A percentile compares a stretch with the other conserved stretches of the same genome.
Conservation (phyloP, 2,888 invertebrate genomes). For the Ennomos erosarius region DNA sequence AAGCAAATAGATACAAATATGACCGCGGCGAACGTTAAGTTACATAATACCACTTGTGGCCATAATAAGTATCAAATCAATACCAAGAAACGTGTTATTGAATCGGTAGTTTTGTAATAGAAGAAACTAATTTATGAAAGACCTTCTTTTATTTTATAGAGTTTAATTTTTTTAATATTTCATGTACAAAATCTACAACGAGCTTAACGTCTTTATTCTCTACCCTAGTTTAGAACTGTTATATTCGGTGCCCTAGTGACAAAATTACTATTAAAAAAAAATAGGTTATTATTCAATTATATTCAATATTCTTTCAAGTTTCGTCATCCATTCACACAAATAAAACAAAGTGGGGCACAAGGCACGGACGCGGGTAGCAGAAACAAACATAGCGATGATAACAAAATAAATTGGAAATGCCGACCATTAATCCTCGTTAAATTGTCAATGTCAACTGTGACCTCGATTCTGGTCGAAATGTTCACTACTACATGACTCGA, state of each 20-base stretch:
- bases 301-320: slow-evolving; percentile 36
- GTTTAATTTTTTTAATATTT: not conserved
- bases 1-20: slow-evolving; percentile 14
- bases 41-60: slow-evolving; percentile 22
- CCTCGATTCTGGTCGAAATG: slow-evolving; percentile 43
- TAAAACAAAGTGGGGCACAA: slow-evolving; percentile 47
- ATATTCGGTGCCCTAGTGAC: not conserved
- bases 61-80: slow-evolving; percentile 11
- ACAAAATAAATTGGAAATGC: slow-evolving; percentile 61
- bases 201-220: slow-evolving; percentile 4
- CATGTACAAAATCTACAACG: slow-evolving; percentile 8
- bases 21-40: slow-evolving; percentile 13
- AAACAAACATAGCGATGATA: slow-evolving; percentile 51
- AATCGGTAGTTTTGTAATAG: too few relatives aligned
- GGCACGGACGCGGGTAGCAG: slow-evolving; percentile 42
- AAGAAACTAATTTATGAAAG: too few relatives aligned
- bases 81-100: slow-evolving; percentile 28
- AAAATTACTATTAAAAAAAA: slow-evolving; percentile 9
- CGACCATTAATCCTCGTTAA: slow-evolving; percentile 62
- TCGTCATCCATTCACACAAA: slow-evolving; percentile 46
- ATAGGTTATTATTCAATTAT: slow-evolving; percentile 9
- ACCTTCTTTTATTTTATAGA: too few relatives aligned
- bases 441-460: slow-evolving; percentile 55
- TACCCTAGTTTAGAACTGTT: too few relatives aligned
- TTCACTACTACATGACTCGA: slow-evolving; percentile 20